A percentile compares a stretch with the other conserved stretches of the same genome.
Conservation (phyloP, 2,888 invertebrate species). For the Atethmia centrago region DNA sequence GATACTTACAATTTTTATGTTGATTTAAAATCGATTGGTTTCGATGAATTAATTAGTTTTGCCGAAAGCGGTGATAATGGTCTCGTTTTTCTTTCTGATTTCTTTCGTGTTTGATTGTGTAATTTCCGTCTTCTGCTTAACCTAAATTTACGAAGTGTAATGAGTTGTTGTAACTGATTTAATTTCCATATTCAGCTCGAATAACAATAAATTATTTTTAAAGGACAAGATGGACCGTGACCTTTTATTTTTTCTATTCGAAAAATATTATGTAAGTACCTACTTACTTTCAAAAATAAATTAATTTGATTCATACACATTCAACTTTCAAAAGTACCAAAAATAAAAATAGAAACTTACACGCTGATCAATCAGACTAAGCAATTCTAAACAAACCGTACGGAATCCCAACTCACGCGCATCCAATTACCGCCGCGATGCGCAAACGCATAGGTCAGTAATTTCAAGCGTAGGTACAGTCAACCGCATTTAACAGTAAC, state of each 20-base stretch:
- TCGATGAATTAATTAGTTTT: slow-evolving; percentile 42
- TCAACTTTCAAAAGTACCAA: neutral
- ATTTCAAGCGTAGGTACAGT: slow-evolving; percentile 25
- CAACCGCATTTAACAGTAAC: neutral
- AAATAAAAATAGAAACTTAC: slow-evolving; percentile 21
- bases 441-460: slow-evolving; percentile 52
- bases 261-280: neutral
- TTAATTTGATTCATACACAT: neutral
- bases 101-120: slow-evolving; percentile 2
- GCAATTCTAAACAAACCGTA: neutral
- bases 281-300: neutral
- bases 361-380: slow-evolving; percentile 21
- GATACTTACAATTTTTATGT: slow-evolving; percentile 6
- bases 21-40: slow-evolving; percentile 21
- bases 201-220: neutral
- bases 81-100: neutral
- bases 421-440: slow-evolving; percentile 30
- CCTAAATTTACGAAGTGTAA: neutral
- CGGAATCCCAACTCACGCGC: slow-evolving; percentile 45
- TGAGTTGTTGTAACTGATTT: neutral
- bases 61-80: slow-evolving; percentile 41
- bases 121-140: neutral
- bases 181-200: neutral
- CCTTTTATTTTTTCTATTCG: neutral
- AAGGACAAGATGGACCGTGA: neutral